A percentile compares a stretch with the other conserved stretches of the same genome.
Conservation (phyloP, 2,888 invertebrate species). For the Chrysodeixis includens region DNA sequence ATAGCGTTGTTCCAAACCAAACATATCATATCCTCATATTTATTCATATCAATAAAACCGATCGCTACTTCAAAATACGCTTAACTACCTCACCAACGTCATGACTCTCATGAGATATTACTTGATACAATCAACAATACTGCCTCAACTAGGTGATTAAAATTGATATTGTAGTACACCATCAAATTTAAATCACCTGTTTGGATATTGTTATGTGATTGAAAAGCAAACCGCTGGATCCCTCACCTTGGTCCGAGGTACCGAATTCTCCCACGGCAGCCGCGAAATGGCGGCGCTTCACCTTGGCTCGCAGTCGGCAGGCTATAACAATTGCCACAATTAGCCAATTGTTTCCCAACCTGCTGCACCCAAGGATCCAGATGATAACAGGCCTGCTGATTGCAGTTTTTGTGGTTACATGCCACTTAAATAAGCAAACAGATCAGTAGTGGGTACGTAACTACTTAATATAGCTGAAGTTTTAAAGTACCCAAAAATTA, state of each 20-base stretch:
- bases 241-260: slow-evolving; percentile 21
- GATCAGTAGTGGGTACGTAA: not conserved
- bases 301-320: slow-evolving; percentile 64
- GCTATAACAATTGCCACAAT: slow-evolving; percentile 70
- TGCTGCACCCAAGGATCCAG: slow-evolving; percentile 53
- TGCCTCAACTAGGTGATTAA: too few relatives aligned
- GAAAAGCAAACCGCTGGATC: slow-evolving; percentile 16
- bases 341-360: slow-evolving; percentile 72
- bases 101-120: too few relatives aligned
- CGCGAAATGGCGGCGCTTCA: slow-evolving; percentile 61
- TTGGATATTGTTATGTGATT: not conserved
- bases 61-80: too few relatives aligned
- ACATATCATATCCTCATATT: too few relatives aligned
- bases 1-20: too few relatives aligned
- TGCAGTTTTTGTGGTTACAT: slow-evolving; percentile 5
- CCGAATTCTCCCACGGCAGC: slow-evolving; percentile 71
- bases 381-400: slow-evolving; percentile 43
- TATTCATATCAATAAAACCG: too few relatives aligned
- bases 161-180: too few relatives aligned
- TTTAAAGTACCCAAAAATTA: too few relatives aligned
- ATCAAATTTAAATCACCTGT: not conserved
- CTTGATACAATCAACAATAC: too few relatives aligned
- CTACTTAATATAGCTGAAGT: too few relatives aligned
- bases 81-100: too few relatives aligned
- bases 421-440: slow-evolving; percentile 2